Evolutionary conservation across 2,888 invertebrate genomes (phyloP).

Genomic region (Melanophora roralis): DNA sequence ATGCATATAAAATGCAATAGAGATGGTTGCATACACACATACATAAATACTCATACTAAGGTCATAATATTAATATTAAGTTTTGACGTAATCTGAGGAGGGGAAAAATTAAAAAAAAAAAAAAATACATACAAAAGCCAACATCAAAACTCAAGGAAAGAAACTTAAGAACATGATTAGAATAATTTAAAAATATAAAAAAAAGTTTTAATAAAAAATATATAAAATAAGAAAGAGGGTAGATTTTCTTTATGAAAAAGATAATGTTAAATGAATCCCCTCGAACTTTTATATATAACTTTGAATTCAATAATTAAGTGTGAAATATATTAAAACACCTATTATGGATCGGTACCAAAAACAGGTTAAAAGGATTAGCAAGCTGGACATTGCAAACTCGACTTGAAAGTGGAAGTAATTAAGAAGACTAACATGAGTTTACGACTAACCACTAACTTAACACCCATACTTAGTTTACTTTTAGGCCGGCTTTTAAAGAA

Average conservation of each 20-base stretch:
- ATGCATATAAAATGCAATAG: constrained; percentile 5
- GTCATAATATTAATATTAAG: constrained; percentile 49
- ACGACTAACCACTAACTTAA: too few species aligned
- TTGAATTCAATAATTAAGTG: too few species aligned
- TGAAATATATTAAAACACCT: too few species aligned
- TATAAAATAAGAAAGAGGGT: not conserved
- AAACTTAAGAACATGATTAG: constrained; percentile 32
- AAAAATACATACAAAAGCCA: not conserved
- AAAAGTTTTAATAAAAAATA: not conserved
- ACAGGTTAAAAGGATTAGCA: too few species aligned
- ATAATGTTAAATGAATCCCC: too few species aligned
- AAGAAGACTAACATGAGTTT: too few species aligned
- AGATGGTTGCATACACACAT: not conserved
- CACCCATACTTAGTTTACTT: too few species aligned
- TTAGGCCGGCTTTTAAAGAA: too few species aligned
- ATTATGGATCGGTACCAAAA: too few species aligned
- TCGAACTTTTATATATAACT: too few species aligned
- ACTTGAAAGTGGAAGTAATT: too few species aligned
- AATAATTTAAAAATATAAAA: constrained; percentile 39
- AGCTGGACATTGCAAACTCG: too few species aligned
- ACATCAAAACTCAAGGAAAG: constrained; percentile 43
- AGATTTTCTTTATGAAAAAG: not conserved
- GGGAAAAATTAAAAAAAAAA: not conserved
- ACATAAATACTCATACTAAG: constrained; percentile 46
- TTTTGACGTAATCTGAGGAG: constrained; percentile 31